Percentiles rank a stretch among this genome's conserved stretches.
Evolutionary conservation across 2,797 vertebrate genomes (phyloP).

Genomic region (Anabacerthia variegaticeps): DNA sequence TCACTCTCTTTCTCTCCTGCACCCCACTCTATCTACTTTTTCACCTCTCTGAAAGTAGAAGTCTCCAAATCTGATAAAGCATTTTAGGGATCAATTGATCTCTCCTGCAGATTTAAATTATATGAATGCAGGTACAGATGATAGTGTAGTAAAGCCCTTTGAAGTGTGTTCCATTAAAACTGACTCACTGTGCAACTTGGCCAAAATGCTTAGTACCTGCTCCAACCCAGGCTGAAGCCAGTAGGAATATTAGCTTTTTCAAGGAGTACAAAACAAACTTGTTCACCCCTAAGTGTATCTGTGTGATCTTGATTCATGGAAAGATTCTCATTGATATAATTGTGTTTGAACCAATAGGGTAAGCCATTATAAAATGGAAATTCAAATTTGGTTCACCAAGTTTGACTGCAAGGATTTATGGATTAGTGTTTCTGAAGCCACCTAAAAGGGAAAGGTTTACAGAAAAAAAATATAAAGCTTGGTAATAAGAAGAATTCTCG

Average conservation of each 20-base stretch:
- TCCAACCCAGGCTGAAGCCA: neutral
- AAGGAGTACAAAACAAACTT: neutral
- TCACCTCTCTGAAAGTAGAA: neutral
- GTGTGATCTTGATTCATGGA: neutral
- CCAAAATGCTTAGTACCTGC: neutral
- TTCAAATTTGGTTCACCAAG: neutral
- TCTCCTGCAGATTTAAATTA: neutral
- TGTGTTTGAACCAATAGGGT: neutral
- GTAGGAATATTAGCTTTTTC: neutral
- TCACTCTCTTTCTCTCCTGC: neutral
- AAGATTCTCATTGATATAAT: neutral
- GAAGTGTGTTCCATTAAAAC: neutral
- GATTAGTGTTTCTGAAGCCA: neutral
- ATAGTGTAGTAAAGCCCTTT: neutral
- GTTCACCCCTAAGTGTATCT: neutral
- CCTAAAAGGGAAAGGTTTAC: neutral
- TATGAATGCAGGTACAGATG: neutral
- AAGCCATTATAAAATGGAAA: slow-evolving; percentile 4
- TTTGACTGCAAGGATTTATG: neutral
- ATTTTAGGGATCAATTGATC: neutral
- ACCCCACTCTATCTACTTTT: neutral
- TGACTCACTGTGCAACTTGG: neutral
- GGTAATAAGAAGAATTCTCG: neutral
- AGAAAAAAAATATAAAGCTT: neutral
- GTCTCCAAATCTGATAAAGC: neutral